A percentile compares a stretch with the other conserved stretches of the same genome.
Conservation (phyloP, 1,140 invertebrate genomes). For the Drosophila sulfurigaster region DNA sequence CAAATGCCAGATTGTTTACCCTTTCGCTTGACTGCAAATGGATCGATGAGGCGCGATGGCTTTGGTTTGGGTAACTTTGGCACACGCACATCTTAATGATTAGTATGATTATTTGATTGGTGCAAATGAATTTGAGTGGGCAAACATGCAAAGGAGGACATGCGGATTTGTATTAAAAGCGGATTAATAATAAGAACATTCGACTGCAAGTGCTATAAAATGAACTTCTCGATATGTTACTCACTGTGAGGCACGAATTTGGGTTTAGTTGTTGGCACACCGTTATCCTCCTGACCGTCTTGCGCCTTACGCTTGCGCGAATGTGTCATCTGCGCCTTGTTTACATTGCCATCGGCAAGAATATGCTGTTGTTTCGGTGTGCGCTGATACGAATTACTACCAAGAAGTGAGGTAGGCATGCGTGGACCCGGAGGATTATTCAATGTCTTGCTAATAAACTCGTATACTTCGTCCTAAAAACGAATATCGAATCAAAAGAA, state of each 20-base stretch:
- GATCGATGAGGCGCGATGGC: slow-evolving; percentile 70
- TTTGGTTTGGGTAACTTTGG: slow-evolving; percentile 64
- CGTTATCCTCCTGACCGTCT: slow-evolving; percentile 41
- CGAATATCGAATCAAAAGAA: background rate
- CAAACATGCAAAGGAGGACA: slow-evolving; percentile 33
- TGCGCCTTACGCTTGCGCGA: slow-evolving; percentile 58
- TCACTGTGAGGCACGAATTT: slow-evolving; percentile 66
- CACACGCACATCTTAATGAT: slow-evolving; percentile 38
- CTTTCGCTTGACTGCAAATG: slow-evolving; percentile 82
- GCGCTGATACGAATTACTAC: slow-evolving; percentile 54
- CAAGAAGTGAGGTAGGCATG: slow-evolving; percentile 75
- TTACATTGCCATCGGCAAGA: slow-evolving; percentile 53
- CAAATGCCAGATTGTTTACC: slow-evolving; percentile 55
- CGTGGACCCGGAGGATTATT: slow-evolving; percentile 88
- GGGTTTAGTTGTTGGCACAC: slow-evolving; percentile 50
- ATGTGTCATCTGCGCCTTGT: slow-evolving; percentile 51
- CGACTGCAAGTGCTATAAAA: background rate
- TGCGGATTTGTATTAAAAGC: slow-evolving; percentile 28
- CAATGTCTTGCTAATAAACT: slow-evolving; percentile 87
- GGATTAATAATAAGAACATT: slow-evolving; percentile 2
- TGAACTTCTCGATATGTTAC: slow-evolving; percentile 8
- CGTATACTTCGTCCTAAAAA: slow-evolving; percentile 87
- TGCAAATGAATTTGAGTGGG: slow-evolving; percentile 13
- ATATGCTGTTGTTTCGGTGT: slow-evolving; percentile 49
- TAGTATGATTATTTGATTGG: slow-evolving; percentile 32